Base-by-base conservation (phyloP, 2,888 invertebrate genomes). In the Chrysolina americana region DNA sequence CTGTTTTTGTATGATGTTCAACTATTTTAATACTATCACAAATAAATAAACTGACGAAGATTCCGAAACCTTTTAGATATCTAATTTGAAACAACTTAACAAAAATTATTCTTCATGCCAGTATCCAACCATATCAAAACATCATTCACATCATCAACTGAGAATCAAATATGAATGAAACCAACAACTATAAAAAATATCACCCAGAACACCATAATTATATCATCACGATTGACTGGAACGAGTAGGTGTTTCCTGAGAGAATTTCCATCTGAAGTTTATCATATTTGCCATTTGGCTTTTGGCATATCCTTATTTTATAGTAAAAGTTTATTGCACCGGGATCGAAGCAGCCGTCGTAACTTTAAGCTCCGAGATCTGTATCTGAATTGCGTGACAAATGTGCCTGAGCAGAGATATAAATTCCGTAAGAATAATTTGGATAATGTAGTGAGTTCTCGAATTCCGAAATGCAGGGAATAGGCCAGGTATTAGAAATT, bases 401-500 rank as follows among this genome's bases (percentile, higher is more conserved):
- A 79, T 79, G 73, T 68, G 48, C 68, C 53, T 64, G 53, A 70
- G 74, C 74, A 76, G 65, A 72, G 76, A 76, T 77, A 75, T 73
- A 75, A 77, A 75, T 75, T 75, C 75, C 71, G 69, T 65, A 71
- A 71, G 78, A 80, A 82, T 81, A 82, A 82, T 83, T 83, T 77
- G 76, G 78, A 79, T 82, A 81, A 83, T 83, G 82, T 65, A 79
- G 81, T 80, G 78, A 82, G 81, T 80, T 81, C 80, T 79, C 81
- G 80, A 78, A 81, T 81, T 81, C 71, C 71, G 72, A 75, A 79
- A 79, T 72, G 65, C 66, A 76, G 76, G 75, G 76, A 82, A 81
- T 83, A 83, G 84, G 85, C 85, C 83, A 84, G 84, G 84, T 15
- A 17, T 36, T n/a, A n/a, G 59, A 19, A 23, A 23, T 59, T 59